Base-by-base conservation (phyloP, 2,888 invertebrate genomes). In the Macrophya alboannulata region DNA sequence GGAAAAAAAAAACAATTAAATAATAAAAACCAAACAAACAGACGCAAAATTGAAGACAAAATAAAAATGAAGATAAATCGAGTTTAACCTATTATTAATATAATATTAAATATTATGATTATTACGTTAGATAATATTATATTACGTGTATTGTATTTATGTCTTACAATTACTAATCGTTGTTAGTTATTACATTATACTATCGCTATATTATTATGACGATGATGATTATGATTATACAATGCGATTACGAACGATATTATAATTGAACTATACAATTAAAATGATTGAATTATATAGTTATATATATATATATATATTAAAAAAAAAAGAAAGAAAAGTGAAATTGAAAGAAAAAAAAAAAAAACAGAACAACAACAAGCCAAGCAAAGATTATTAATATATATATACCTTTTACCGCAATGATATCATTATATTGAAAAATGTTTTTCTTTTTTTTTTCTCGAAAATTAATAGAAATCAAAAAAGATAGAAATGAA, bases 161-260 rank as follows among this genome's bases (percentile, higher is more conserved):
- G 92, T 92, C 91, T 91, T 89, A 91, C 92, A 92, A 92, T 91
- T 91, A 90, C 92, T 92, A 92, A 92, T 92, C 92, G 91, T 92
- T 92, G 91, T 92, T 92, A 92, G 92, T 92, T 92, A 76, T 76
- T 76, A 90, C 91, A 91, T 90, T 89, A 76, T 76, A 62, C 62
- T 62, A 62, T 62, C 62, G 62, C 62, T 62, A 62, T 62, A 62
- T 62, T 10, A 62, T 12, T 8, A 12, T 62, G 62, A 62, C 25
- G 9, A 25, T 62, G 9, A 59, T 59, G 8, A 59, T 21, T 62
- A 62, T 62, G 12, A 21, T 25, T 62, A 25, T 25, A 25, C 62
- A 62, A 62, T 62, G 62, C 62, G 62, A 62, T 62, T 62, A 62
- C 25, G 25, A 62, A 25, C 10, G 62, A 62, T 62, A 62, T 62